Evolutionary conservation across 2,888 invertebrate species (phyloP).

Genomic region (Argyra leucocephala): DNA sequence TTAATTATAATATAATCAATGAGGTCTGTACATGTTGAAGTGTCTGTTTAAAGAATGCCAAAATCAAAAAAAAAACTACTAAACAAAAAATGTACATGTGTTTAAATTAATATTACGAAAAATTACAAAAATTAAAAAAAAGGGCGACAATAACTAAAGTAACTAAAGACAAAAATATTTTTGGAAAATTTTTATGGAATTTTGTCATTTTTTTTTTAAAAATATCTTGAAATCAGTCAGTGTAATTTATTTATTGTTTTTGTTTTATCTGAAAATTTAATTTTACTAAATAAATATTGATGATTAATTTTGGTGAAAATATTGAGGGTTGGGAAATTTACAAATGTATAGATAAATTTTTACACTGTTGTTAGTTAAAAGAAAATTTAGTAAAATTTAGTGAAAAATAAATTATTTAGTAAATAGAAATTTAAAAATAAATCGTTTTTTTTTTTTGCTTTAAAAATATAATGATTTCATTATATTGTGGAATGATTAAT

Average conservation of each 20-base stretch:
- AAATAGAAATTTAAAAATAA: too few relatives aligned
- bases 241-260: background rate
- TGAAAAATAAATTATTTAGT: too few relatives aligned
- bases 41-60: background rate
- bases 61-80: background rate
- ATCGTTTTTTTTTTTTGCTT: background rate
- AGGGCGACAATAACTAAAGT: background rate
- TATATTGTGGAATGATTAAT: background rate
- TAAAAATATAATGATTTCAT: background rate
- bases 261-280: background rate
- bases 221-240: background rate
- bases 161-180: background rate
- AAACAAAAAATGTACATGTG: background rate
- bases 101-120: background rate
- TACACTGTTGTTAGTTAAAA: too few relatives aligned
- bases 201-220: background rate
- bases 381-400: too few relatives aligned
- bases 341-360: too few relatives aligned
- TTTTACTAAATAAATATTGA: background rate
- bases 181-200: too few relatives aligned
- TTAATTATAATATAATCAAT: background rate
- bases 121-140: background rate
- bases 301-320: background rate
- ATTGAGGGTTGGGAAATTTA: too few relatives aligned
- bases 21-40: slow-evolving; percentile 3